phyloP scores from a whole-genome alignment of 23 tunicate genomes.

The Trididemnum miniatum region DNA sequence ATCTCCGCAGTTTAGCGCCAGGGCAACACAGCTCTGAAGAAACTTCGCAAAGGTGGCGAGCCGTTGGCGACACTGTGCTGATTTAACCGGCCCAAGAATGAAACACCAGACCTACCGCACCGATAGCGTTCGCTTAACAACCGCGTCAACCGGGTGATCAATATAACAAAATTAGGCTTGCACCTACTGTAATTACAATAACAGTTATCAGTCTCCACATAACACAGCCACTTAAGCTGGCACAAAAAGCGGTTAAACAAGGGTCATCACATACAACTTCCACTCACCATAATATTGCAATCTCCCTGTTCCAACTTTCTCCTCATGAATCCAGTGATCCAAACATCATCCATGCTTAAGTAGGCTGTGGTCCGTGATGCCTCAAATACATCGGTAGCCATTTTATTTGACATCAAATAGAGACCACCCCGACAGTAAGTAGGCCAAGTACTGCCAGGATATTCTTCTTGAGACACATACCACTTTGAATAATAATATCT shows the following conservation, averaged over 20 bases:
- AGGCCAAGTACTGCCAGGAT: conserved; percentile 53
- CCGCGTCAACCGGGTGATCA: too few species aligned
- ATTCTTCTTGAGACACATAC: conserved; percentile 46
- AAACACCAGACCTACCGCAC: too few species aligned
- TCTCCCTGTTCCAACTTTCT: conserved; percentile 32
- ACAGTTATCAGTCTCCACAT: too few species aligned
- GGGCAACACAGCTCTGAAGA: too few species aligned
- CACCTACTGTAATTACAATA: too few species aligned
- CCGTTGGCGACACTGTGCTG: too few species aligned
- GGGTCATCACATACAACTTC: not conserved
- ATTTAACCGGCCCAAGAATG: too few species aligned
- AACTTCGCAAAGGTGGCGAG: too few species aligned
- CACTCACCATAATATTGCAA: conserved; percentile 41
- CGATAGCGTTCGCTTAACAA: too few species aligned
- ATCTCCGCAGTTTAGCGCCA: too few species aligned
- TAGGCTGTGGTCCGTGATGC: conserved; percentile 31
- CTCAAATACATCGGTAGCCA: conserved; percentile 19
- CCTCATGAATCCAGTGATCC: conserved; percentile 78
- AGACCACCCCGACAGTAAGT: conserved; percentile 65
- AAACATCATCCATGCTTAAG: conserved; percentile 64
- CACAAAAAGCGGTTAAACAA: not conserved
- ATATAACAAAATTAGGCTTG: too few species aligned
- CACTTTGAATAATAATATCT: conserved; percentile 37
- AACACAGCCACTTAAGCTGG: too few species aligned
- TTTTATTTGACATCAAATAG: conserved; percentile 34